Conservation (phyloP, 2,797 vertebrate genomes). For the Sebastes nivosus region DNA sequence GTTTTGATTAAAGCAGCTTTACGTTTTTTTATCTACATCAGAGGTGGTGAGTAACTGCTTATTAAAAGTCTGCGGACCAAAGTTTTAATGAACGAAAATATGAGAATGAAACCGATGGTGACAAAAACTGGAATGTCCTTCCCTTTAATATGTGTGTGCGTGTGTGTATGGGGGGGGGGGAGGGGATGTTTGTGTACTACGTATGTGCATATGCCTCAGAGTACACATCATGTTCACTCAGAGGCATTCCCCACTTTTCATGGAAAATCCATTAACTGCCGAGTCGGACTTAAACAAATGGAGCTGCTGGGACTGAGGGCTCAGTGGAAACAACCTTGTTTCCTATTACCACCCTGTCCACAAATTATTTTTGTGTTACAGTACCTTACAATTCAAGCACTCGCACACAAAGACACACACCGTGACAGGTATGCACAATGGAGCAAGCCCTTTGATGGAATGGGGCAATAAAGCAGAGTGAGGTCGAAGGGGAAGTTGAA, state of each 20-base stretch:
- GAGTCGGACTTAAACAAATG: constrained; percentile 34
- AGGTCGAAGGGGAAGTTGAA: constrained; percentile 58
- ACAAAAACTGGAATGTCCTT: too few relatives aligned
- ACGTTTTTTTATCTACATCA: too few relatives aligned
- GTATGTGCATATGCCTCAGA: neutral
- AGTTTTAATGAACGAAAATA: neutral
- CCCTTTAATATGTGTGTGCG: too few relatives aligned
- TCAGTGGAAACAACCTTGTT: constrained; percentile 7
- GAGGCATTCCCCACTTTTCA: neutral
- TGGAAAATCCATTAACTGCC: constrained; percentile 49
- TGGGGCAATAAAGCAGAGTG: constrained; percentile 50
- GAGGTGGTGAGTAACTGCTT: neutral
- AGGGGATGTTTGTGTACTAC: neutral
- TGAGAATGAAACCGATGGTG: neutral
- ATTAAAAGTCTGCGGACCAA: neutral
- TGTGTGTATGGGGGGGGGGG: too few relatives aligned
- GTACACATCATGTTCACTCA: too few relatives aligned
- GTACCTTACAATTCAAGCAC: constrained; percentile 3
- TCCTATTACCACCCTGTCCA: constrained; percentile 17
- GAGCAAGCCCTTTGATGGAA: constrained; percentile 44
- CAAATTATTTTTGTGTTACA: constrained; percentile 31
- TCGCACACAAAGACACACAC: constrained; percentile 5
- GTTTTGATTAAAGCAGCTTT: neutral
- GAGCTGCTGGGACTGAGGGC: constrained; percentile 19
- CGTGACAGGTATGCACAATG: constrained; percentile 12